Base-by-base conservation (phyloP, 2,888 invertebrate species). In the Stramonita haemastoma region DNA sequence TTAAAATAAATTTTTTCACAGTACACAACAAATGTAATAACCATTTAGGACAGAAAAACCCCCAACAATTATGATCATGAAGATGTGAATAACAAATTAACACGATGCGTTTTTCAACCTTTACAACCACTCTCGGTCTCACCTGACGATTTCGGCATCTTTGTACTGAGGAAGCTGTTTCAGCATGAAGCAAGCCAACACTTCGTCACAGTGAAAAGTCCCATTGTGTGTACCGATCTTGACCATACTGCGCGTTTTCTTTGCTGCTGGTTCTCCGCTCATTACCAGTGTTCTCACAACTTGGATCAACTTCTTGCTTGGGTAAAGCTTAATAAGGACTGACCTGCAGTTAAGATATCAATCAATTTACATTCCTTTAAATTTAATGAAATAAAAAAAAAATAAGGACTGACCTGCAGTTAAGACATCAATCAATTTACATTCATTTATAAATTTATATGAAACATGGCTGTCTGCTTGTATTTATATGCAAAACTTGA, bases 131-230 rank as follows among this genome's bases (percentile, higher is more conserved):
- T 46, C 46, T 46, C 34, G 34, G 8, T 29, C 89, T 73, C 90
- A 95, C 95, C 95, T 94, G 79, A 94, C 90, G 90, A 99, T 98
- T 92, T 97, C 97, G 0, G 99, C 98, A 96, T 98, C 97, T 94
- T 97, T 97, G 96, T 98, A 99, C 93, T 97, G 97, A 0, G 98
- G 98, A 8, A 99, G 96, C 87, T 97, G 97, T 95, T 97, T 98
- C 32, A 99, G 97, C 97, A 99, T 97, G 95, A 97, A 98, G 95
- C 99, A 99, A 0, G 99, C 99, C n/a, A 99, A 96, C 0, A 97
- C 98, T 96, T 99, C 99, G 95, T 99, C 99, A 94, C 98, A 98
- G 96, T 99, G 99, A 95, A 99, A 99, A 0, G 97, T 97, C 0
- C 99, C 99, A 96, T 97, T 96, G 93, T 97, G 97, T 5, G 97